A percentile compares a stretch with the other conserved stretches of the same genome.
Conservation (phyloP, 2,113 vertebrate species). For the Pyrgilauda ruficollis region DNA sequence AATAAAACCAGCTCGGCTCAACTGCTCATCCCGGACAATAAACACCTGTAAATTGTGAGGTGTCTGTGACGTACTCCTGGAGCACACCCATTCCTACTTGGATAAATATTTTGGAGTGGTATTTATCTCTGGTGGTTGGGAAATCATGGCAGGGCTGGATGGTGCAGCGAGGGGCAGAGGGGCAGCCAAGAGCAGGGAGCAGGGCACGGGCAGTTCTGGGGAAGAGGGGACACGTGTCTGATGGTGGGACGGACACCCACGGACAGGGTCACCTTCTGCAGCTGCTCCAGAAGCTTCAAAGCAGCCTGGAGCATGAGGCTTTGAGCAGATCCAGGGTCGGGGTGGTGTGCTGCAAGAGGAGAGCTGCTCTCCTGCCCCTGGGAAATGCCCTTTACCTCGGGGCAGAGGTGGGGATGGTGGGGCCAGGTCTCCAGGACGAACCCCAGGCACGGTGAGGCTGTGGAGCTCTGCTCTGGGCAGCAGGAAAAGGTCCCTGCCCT, state of each 20-base stretch:
- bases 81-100: not conserved
- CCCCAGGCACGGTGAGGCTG: not conserved
- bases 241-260: not conserved
- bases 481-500: not conserved
- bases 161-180: not conserved
- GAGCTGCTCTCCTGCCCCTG: not conserved
- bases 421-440: not conserved
- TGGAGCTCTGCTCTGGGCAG: not conserved
- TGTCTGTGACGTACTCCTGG: not conserved
- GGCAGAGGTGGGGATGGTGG: not conserved
- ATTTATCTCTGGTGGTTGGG: not conserved
- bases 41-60: conserved; percentile 11
- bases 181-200: not conserved
- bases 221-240: not conserved
- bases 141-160: not conserved
- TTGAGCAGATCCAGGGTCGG: not conserved
- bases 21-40: not conserved
- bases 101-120: not conserved
- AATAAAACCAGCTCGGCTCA: not conserved
- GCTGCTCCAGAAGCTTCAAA: not conserved
- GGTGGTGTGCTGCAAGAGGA: not conserved
- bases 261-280: not conserved
- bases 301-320: not conserved
- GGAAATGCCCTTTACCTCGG: fast-evolving
- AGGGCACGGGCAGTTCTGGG: not conserved